These are phyloP conservation scores for Marisa cornuarietis DNA, from an alignment of 1,140 invertebrate species.

Conservation along the genomic window DNA sequence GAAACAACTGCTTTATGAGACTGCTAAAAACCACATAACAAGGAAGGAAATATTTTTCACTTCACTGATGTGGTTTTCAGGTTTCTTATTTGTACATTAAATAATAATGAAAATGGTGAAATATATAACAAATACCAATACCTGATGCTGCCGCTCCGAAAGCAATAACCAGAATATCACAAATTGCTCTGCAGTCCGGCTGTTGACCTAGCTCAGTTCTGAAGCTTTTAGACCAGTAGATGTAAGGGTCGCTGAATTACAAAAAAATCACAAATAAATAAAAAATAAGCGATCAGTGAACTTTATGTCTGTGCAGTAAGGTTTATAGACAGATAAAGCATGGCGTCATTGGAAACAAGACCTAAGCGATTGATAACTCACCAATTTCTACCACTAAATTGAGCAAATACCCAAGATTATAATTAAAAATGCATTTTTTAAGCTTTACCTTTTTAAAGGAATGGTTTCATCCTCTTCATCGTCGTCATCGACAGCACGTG, in stretches of 20 bases:
- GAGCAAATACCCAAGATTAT: background rate
- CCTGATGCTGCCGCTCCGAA: constrained; percentile 51
- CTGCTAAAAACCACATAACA: background rate
- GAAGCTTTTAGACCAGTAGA: constrained; percentile 36
- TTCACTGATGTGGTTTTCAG: background rate
- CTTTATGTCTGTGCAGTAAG: too few species aligned
- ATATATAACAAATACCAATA: constrained; percentile 21
- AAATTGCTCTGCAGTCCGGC: constrained; percentile 32
- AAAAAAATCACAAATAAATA: constrained; percentile 8
- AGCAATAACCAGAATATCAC: constrained; percentile 44
- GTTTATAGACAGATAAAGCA: background rate
- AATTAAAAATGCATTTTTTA: background rate
- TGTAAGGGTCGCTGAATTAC: constrained; percentile 29
- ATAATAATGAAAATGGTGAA: constrained; percentile 16
- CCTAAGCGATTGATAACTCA: too few species aligned
- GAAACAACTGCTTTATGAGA: constrained; percentile 2
- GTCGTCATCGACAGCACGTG: constrained; percentile 60
- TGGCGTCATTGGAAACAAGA: constrained; percentile 10
- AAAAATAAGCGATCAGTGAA: background rate
- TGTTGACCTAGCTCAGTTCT: constrained; percentile 26
- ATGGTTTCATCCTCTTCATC: constrained; percentile 52
- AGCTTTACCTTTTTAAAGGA: background rate
- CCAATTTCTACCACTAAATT: background rate
- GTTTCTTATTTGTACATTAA: background rate
- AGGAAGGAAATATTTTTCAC: background rate